Base-by-base conservation (phyloP, 2,797 vertebrate species). In the Nyctibius grandis region DNA sequence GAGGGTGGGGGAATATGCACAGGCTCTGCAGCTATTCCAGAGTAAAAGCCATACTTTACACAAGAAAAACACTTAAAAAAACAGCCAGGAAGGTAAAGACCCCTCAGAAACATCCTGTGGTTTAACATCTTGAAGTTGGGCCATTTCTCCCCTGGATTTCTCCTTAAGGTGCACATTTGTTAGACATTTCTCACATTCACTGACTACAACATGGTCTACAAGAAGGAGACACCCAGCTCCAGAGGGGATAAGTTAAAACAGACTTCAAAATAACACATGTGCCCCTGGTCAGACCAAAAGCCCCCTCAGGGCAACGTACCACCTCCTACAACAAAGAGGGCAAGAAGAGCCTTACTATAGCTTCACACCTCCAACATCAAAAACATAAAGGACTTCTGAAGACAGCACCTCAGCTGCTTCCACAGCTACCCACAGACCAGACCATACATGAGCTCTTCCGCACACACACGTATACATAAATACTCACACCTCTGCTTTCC, bases 401-500 rank as follows among this genome's bases (percentile, higher is more conserved):
- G 13, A 8, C 4, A 5, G 18, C 29, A 51, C 14, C 25, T 54
- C 40, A 20, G 33, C 44, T 70, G 34, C 65, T 60, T 16, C 57
- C 50, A 9, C 53, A 75, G 38, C 77, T 29, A 2, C 28, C 25
- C 47, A 9, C 2, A 0, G 44, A 9, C 9, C 28, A 84, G 48
- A 28, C 6, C n/a, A 67, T 7, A 3, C 22, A 21, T 0, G 0
- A 42, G 21, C 36, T 50, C 34, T 26, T 33, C 26, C 21, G 5
- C 38, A 38, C 29, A 6, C 8, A 1, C 0, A 0, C 0, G 1
- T 1, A 2, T 4, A 11, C 19, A 23, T 2, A 33, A 45, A 44
- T 3, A 26, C 0, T 48, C 15, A 14, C 28, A 2, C 3, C 8
- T 40, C 61, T 26, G n/a, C 45, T 14, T 16, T 22, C 15, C 84